Evolutionary conservation across 2,113 vertebrate genomes (phyloP).

Genomic region (Phaethornis superciliosus): DNA sequence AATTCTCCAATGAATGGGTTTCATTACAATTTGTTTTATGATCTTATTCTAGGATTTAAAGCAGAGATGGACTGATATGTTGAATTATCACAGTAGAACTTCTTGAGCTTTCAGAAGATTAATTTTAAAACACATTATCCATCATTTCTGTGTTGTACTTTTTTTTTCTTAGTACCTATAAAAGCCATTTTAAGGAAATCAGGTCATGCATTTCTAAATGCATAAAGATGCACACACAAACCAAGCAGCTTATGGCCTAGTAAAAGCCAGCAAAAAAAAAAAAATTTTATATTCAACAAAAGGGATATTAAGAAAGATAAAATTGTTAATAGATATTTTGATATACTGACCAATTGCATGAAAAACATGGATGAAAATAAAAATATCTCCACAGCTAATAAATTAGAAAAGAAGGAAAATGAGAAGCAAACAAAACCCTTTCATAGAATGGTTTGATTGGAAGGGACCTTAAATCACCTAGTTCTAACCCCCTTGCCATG

Average conservation of each 20-base stretch:
- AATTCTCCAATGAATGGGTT: conserved; percentile 31
- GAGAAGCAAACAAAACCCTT: background rate
- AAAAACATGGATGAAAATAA: background rate
- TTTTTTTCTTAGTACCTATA: background rate
- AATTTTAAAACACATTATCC: conserved; percentile 34
- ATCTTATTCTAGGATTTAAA: conserved; percentile 26
- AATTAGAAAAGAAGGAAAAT: background rate
- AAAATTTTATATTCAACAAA: background rate
- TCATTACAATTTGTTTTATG: conserved; percentile 37
- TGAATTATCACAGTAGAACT: conserved; percentile 29
- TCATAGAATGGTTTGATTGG: no score
- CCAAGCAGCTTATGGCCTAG: background rate
- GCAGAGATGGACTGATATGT: background rate
- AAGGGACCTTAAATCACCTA: no score
- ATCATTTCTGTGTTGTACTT: background rate
- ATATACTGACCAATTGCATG: background rate
- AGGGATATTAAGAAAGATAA: background rate
- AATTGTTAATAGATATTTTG: background rate
- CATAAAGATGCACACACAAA: background rate
- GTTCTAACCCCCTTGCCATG: no score
- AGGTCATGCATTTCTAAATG: background rate
- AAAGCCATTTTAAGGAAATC: conserved; percentile 15
- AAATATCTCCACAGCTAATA: background rate
- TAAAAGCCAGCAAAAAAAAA: background rate
- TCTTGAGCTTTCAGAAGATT: conserved; percentile 33